Evolutionary conservation across 2,888 invertebrate species (phyloP).

Genomic region (Colletes collaris): DNA sequence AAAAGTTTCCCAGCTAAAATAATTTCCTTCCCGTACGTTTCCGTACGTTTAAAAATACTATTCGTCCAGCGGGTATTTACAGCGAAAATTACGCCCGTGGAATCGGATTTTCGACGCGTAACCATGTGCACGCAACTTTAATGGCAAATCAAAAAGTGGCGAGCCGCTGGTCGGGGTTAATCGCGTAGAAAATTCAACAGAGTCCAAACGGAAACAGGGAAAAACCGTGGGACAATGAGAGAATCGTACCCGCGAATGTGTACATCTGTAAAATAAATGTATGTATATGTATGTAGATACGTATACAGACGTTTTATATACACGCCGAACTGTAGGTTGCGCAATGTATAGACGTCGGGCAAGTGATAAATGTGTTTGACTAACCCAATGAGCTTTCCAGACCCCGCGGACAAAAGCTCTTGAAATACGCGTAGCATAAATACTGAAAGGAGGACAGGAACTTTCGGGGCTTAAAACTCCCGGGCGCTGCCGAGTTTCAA

Average conservation of each 20-base stretch:
- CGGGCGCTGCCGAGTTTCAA: slow-evolving; percentile 57
- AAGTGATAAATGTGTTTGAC: slow-evolving; percentile 65
- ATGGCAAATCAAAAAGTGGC: background rate
- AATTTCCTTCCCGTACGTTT: too few relatives aligned
- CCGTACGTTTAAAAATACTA: too few relatives aligned
- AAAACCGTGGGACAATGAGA: slow-evolving; percentile 26
- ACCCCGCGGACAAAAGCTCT: slow-evolving; percentile 63
- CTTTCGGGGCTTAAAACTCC: slow-evolving; percentile 63
- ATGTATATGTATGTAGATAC: background rate
- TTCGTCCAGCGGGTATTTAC: too few relatives aligned
- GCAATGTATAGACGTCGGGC: slow-evolving; percentile 31
- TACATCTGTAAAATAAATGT: slow-evolving; percentile 14
- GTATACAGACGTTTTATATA: background rate
- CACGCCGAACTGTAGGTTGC: slow-evolving; percentile 25
- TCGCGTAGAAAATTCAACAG: slow-evolving; percentile 24
- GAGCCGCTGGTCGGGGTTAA: background rate
- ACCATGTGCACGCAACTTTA: background rate
- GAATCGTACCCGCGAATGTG: background rate
- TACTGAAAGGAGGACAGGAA: slow-evolving; percentile 66
- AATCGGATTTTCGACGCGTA: too few relatives aligned
- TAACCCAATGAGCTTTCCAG: slow-evolving; percentile 64
- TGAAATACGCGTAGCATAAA: slow-evolving; percentile 65
- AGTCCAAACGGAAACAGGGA: slow-evolving; percentile 8
- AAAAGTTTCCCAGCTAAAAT: too few relatives aligned
- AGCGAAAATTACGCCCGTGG: too few relatives aligned